Base-by-base conservation (phyloP, 2,113 vertebrate genomes). In the Rhineura floridana region DNA sequence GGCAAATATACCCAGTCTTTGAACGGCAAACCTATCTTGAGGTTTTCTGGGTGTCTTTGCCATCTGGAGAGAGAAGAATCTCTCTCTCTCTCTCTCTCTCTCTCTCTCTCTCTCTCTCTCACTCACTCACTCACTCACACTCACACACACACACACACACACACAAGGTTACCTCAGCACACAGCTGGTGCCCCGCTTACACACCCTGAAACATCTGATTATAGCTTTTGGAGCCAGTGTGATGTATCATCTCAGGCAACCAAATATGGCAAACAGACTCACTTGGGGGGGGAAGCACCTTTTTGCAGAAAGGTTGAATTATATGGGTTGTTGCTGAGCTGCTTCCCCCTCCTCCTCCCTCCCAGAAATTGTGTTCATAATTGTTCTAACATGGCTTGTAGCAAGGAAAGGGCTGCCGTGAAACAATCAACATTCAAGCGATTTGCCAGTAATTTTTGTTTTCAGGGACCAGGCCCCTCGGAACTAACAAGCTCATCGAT, bases 201-300 rank as follows among this genome's bases (percentile, higher is more conserved):
- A 94, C 96, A 95, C 95, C 95, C 91, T 95, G 73, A 92, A 92
- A 94, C 82, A 91, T 94, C 93, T 97, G 96, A 96, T 97, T 97
- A 97, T 96, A 96, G 94, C 96, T 95, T 96, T 95, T 78, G 87
- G 94, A 97, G 91, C 87, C 87, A 6, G 89, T 36, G 87, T 82
- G 92, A 93, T 96, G 96, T 94, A 92, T 95, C 91, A 96, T 88
- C 94, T 95, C 95, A 95, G 93, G 95, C 95, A 96, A 96, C 95
- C 96, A 97, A 95, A 96, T 97, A 96, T 96, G 96, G 96, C 95
- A 96, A 96, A 96, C 89, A 94, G 92, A 84, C 96, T 95, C 95
- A 95, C 95, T 94, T 93, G 92, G 94, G 55, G 42, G 42, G 8
- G 52, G 52, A 33, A 84, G 72, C 86, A 59, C 91, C 88, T 79